These are phyloP conservation scores for Liodrosophila aerea DNA, from an alignment of 2,888 invertebrate species.

Conservation along the genomic window DNA sequence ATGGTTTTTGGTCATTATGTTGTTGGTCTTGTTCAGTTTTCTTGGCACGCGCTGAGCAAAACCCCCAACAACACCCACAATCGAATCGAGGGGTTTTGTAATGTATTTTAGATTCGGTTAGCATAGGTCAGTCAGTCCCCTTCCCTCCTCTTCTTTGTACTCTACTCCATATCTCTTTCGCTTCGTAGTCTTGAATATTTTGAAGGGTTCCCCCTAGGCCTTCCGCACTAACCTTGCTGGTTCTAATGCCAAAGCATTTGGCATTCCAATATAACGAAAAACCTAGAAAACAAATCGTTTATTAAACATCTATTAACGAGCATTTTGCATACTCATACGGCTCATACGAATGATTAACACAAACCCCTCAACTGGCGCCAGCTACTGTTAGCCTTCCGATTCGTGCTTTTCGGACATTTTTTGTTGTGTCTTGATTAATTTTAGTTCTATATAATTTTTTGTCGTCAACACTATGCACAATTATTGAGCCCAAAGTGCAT, in stretches of 20 bases:
- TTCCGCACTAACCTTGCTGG: conserved; percentile 57
- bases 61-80: conserved; percentile 30
- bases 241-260: conserved; percentile 63
- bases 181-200: too few relatives aligned
- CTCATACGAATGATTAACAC: conserved; percentile 22
- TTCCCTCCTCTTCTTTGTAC: too few relatives aligned
- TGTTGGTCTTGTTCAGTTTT: conserved; percentile 45
- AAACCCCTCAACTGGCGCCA: conserved; percentile 1
- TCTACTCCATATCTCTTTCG: too few relatives aligned
- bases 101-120: conserved; percentile 63
- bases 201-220: conserved; percentile 44
- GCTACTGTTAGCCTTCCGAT: conserved; percentile 41
- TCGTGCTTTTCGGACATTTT: conserved; percentile 12
- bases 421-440: not conserved
- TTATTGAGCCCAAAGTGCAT: conserved; percentile 19
- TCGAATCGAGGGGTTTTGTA: conserved; percentile 59
- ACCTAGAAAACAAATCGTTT: conserved; percentile 48
- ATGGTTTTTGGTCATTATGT: conserved; percentile 60
- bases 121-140: conserved; percentile 64
- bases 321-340: conserved; percentile 53
- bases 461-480: conserved; percentile 13
- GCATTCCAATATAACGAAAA: conserved; percentile 43
- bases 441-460: conserved; percentile 3
- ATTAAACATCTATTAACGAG: conserved; percentile 41
- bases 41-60: conserved; percentile 68